phyloP scores from a whole-genome alignment of 2,113 vertebrate genomes.

The Sylvietta virens region DNA sequence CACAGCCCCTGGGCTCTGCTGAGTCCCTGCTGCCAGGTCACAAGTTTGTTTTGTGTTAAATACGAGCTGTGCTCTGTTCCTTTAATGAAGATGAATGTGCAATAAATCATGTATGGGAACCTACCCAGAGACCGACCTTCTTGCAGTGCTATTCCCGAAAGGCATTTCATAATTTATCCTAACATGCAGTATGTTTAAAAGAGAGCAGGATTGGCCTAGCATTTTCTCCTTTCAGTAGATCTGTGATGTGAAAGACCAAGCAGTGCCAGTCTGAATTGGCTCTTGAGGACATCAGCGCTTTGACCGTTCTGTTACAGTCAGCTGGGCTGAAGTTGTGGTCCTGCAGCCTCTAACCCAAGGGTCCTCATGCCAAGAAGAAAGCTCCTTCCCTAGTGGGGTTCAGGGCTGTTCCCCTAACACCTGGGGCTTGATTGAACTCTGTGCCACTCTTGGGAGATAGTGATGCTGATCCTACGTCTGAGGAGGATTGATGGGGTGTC shows the following conservation, averaged over 20 bases:
- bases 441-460: neutral
- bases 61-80: neutral
- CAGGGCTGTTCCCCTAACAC: neutral
- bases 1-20: neutral
- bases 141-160: neutral
- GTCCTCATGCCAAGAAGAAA: neutral
- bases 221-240: neutral
- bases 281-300: neutral
- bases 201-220: neutral
- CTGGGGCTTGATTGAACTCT: neutral
- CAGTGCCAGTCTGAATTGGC: neutral
- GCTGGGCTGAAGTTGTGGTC: neutral
- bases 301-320: neutral
- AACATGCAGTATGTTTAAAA: neutral
- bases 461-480: neutral
- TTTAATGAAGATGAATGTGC: constrained; percentile 48
- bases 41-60: neutral
- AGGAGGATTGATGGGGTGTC: neutral
- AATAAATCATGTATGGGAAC: constrained; percentile 17
- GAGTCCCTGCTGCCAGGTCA: neutral
- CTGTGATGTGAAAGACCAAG: neutral
- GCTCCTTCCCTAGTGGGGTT: neutral
- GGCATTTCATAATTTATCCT: neutral
- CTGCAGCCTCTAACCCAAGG: neutral
- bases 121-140: neutral